Conservation (phyloP, 2,113 vertebrate genomes). For the Gadus macrocephalus region DNA sequence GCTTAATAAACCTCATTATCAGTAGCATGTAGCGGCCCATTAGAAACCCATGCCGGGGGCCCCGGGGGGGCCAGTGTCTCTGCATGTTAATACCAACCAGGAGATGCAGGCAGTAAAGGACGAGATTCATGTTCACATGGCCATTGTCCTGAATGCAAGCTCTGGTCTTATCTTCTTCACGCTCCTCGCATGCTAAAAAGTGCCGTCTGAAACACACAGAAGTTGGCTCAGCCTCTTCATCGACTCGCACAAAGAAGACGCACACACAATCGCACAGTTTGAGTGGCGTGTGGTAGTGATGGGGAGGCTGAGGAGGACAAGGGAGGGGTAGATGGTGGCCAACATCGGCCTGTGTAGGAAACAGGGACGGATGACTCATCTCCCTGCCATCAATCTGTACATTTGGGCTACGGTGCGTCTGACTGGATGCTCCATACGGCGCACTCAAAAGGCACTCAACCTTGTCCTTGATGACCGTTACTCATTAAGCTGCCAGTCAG, state of each 20-base stretch:
- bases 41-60: background rate
- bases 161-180: too few relatives aligned
- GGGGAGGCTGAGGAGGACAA: slow-evolving; percentile 38
- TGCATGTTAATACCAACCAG: background rate
- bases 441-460: slow-evolving; percentile 5
- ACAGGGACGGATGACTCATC: slow-evolving; percentile 48
- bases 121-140: background rate
- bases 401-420: background rate
- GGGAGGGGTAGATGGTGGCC: slow-evolving; percentile 54
- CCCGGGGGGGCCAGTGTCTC: background rate
- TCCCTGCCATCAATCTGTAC: slow-evolving; percentile 26
- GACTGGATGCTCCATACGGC: background rate
- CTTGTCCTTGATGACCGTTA: too few relatives aligned
- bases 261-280: slow-evolving; percentile 4
- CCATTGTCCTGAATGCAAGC: too few relatives aligned
- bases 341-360: slow-evolving; percentile 56
- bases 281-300: slow-evolving; percentile 40
- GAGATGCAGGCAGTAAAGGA: background rate
- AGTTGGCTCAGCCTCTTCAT: too few relatives aligned
- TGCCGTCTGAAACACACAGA: too few relatives aligned
- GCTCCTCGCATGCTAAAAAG: too few relatives aligned
- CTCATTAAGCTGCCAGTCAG: too few relatives aligned
- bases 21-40: background rate
- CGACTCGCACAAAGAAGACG: background rate
- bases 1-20: slow-evolving; percentile 4